phyloP scores from a whole-genome alignment of 2,888 invertebrate genomes.

The Dynastes tityus region DNA sequence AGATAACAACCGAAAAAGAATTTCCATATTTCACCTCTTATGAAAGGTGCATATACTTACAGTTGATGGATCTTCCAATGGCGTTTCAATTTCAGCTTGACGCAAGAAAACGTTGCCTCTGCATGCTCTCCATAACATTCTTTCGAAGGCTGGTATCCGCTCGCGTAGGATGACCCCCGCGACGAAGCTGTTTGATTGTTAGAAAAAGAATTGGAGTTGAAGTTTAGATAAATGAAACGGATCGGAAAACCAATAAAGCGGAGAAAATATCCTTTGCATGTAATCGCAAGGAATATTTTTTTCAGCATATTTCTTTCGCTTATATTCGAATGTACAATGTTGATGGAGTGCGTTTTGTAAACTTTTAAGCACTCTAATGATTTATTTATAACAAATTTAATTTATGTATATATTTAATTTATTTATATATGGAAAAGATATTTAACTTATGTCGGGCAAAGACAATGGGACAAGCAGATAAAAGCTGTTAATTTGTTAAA shows the following conservation, averaged over 20 bases:
- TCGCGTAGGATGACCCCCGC: conserved; percentile 95
- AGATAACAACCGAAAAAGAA: neutral
- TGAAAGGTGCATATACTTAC: conserved; percentile 72
- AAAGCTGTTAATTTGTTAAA: too few relatives aligned
- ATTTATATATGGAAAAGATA: neutral
- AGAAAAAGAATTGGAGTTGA: conserved; percentile 27
- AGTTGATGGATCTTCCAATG: conserved; percentile 87
- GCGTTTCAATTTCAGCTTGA: conserved; percentile 87
- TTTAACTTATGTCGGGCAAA: too few relatives aligned
- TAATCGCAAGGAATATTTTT: conserved; percentile 17
- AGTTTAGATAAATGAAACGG: neutral
- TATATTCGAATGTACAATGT: conserved; percentile 42
- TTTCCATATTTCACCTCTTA: neutral
- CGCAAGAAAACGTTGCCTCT: conserved; percentile 93
- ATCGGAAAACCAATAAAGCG: conserved; percentile 28
- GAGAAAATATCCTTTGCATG: conserved; percentile 15
- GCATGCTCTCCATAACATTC: conserved; percentile 95
- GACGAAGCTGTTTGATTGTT: conserved; percentile 75
- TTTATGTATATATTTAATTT: neutral
- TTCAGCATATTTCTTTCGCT: conserved; percentile 41
- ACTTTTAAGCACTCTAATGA: neutral
- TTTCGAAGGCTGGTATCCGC: conserved; percentile 90
- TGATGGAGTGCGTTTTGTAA: conserved; percentile 3
- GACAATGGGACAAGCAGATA: too few relatives aligned
- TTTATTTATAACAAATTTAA: neutral